A percentile compares a stretch with the other conserved stretches of the same genome.
Conservation (phyloP, 2,797 vertebrate genomes). For the Oreochromis mossambicus region DNA sequence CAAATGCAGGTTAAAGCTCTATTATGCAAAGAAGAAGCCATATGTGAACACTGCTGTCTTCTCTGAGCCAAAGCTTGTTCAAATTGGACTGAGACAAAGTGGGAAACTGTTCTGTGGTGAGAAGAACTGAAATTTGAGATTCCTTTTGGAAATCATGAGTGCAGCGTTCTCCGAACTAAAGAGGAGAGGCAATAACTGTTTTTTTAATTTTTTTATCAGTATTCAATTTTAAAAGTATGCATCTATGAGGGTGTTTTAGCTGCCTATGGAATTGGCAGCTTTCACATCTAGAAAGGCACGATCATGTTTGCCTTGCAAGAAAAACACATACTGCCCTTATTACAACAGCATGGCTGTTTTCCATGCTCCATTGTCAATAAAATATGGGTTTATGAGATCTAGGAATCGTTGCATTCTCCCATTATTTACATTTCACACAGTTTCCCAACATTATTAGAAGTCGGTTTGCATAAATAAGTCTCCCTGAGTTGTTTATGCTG, state of each 20-base stretch:
- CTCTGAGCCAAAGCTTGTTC: not conserved
- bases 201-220: not conserved
- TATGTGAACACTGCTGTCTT: not conserved
- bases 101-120: not conserved
- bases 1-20: not conserved
- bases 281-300: too few relatives aligned
- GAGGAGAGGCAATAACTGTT: not conserved
- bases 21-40: not conserved
- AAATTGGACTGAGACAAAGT: not conserved
- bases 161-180: rapidly evolving
- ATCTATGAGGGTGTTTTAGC: not conserved
- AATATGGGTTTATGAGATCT: not conserved
- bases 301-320: not conserved
- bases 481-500: not conserved
- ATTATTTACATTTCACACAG: not conserved
- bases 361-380: not conserved
- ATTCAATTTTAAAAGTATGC: not conserved
- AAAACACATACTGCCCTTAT: not conserved
- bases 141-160: not conserved
- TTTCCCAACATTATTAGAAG: not conserved
- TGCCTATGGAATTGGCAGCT: not conserved
- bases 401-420: not conserved
- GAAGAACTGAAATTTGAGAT: not conserved
- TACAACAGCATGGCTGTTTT: not conserved
- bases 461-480: not conserved